Evolutionary conservation across 2,888 invertebrate species (phyloP), one percentile per base, ranked within the genome.

Genomic region (Lycaena phlaeas): DNA sequence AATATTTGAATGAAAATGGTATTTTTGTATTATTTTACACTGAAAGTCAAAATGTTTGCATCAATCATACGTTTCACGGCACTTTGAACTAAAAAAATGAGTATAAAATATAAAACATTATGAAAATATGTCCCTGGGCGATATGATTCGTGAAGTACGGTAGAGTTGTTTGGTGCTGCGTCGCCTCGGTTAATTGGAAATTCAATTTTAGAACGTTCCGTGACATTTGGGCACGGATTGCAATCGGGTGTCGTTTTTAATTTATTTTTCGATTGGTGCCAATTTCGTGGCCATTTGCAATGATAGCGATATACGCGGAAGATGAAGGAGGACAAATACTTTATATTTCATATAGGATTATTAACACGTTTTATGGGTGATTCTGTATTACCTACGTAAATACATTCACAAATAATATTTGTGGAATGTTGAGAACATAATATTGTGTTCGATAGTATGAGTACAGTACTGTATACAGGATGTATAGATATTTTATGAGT

Each of bases 171-270:
- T 36, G 29, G 43, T 41, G 41, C 40, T 30, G 18, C 42, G 41
- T 41, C 43, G 34, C 40, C 38, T 42, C 44, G 46, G 43, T 51
- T 55, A 52, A 57, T 56, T 56, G 56, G 52, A 56, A 53, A 53
- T 56, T 55, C 55, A 53, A 56, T 57, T 57, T 53, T 43, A 42
- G 51, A 51, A 40, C 44, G 46, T 27, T 34, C 42, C 50, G 51
- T 52, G 52, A 56, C 54, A 52, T 53, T 46, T 44, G 40, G 43
- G 44, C 44, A 49, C 48, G 46, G 44, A 46, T 50, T 50, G 46
- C 44, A 42, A 44, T 22, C 40, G 41, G 18, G n/a, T 27, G 11
- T 12, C 22, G 40, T 41, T 43, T 44, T 31, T 44, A 40, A 43
- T 44, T 39, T 41, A 29, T 34, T 38, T 41, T 31, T 31, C 22